Evolutionary conservation across 2,113 vertebrate genomes (phyloP).

Genomic region (Platysternon megacephalum): DNA sequence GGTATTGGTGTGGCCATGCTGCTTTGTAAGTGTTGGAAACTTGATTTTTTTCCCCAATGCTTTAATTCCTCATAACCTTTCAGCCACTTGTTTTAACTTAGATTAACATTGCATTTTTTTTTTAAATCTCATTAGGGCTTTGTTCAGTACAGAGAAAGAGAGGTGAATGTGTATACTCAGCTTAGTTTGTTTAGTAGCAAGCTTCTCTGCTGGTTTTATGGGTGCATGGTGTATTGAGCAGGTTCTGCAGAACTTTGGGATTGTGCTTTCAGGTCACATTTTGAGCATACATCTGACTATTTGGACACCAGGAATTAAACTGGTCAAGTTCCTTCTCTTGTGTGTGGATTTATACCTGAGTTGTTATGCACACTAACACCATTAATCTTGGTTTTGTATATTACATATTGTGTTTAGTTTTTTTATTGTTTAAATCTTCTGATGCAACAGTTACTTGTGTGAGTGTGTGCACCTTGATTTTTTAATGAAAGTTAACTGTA

Average conservation of each 20-base stretch:
- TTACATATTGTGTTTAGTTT: neutral
- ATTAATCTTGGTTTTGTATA: neutral
- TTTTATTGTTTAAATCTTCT: neutral
- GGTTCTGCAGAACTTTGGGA: neutral
- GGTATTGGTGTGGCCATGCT: neutral
- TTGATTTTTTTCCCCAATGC: neutral
- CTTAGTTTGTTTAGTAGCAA: neutral
- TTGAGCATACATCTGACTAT: neutral
- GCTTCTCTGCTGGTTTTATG: neutral
- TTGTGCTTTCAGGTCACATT: neutral
- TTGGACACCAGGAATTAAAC: neutral
- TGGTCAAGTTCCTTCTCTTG: neutral
- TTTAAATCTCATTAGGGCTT: neutral
- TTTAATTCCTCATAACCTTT: neutral
- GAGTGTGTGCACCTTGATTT: neutral
- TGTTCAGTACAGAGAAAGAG: neutral
- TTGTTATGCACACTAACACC: neutral
- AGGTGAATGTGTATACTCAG: neutral
- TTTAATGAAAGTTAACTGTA: neutral
- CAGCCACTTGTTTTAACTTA: neutral
- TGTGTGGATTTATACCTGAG: neutral
- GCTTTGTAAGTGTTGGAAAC: neutral
- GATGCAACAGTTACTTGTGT: neutral
- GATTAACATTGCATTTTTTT: neutral
- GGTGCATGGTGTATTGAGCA: fast-evolving